phyloP scores from a whole-genome alignment of 2,797 vertebrate genomes.

The Sebastes ruberrimus region DNA sequence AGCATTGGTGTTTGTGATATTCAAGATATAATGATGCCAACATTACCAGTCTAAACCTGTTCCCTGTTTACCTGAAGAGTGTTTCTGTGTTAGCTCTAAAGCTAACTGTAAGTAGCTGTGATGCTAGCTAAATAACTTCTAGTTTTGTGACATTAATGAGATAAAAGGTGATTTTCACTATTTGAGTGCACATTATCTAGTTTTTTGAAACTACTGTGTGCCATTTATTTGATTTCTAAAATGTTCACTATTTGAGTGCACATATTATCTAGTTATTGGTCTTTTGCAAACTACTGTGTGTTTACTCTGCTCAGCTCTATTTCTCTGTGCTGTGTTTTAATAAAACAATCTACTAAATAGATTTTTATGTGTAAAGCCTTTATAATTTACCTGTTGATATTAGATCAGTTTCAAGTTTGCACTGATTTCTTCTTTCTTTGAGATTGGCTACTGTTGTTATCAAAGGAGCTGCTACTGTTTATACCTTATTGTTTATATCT shows the following conservation, averaged over 20 bases:
- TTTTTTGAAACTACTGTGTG: too few relatives aligned
- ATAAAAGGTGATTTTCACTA: too few relatives aligned
- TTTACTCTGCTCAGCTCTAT: background rate
- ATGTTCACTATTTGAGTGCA: too few relatives aligned
- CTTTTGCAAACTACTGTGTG: too few relatives aligned
- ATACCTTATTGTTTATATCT: background rate
- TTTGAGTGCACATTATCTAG: too few relatives aligned
- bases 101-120: slow-evolving; percentile 31
- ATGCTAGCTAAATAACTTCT: background rate
- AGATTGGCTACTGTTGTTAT: background rate
- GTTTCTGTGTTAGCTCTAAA: background rate
- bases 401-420: background rate
- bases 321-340: background rate
- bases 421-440: background rate
- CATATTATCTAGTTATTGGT: too few relatives aligned
- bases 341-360: too few relatives aligned
- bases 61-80: rapidly evolving
- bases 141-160: background rate
- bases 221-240: too few relatives aligned
- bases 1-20: background rate
- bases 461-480: background rate
- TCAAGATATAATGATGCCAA: rapidly evolving
- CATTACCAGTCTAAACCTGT: rapidly evolving
- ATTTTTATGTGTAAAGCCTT: rapidly evolving
- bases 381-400: background rate